Percentiles rank a stretch among this genome's conserved stretches.
phyloP scores from a whole-genome alignment of 2,113 vertebrate species.

The Ictidomys tridecemlineatus region DNA sequence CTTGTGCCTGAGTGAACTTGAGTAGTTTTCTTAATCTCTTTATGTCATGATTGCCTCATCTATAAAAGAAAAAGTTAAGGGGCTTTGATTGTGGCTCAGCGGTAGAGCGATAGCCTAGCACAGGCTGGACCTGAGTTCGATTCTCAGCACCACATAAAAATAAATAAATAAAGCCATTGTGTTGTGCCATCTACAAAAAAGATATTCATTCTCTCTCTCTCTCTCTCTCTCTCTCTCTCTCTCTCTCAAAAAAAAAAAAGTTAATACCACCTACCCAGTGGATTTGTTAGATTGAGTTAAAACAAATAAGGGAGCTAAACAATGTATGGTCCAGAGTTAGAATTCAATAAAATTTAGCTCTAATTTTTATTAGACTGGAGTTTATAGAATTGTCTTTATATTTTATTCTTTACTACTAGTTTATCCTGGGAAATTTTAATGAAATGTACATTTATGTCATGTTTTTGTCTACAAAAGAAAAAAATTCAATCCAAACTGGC shows the following conservation, averaged over 20 bases:
- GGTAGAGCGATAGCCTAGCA: no score
- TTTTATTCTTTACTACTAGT: slow-evolving; percentile 37
- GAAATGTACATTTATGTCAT: slow-evolving; percentile 30
- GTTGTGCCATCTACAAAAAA: no score
- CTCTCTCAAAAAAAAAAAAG: not conserved
- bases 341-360: slow-evolving; percentile 34
- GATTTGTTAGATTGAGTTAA: not conserved
- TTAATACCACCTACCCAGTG: not conserved
- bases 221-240: no score
- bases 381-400: slow-evolving; percentile 41
- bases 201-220: no score
- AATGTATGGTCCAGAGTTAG: not conserved
- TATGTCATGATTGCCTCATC: not conserved
- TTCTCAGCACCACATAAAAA: no score
- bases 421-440: slow-evolving; percentile 44
- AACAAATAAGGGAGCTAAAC: not conserved
- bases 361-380: slow-evolving; percentile 11
- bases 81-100: no score
- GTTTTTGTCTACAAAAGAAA: slow-evolving; percentile 45
- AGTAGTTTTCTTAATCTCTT: slow-evolving; percentile 7
- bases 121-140: no score
- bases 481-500: not conserved
- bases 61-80: not conserved
- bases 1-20: not conserved
- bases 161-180: no score